These are phyloP conservation scores for Ceyx melanurus DNA, from an alignment of 2,113 vertebrate genomes.

Conservation along the genomic window DNA sequence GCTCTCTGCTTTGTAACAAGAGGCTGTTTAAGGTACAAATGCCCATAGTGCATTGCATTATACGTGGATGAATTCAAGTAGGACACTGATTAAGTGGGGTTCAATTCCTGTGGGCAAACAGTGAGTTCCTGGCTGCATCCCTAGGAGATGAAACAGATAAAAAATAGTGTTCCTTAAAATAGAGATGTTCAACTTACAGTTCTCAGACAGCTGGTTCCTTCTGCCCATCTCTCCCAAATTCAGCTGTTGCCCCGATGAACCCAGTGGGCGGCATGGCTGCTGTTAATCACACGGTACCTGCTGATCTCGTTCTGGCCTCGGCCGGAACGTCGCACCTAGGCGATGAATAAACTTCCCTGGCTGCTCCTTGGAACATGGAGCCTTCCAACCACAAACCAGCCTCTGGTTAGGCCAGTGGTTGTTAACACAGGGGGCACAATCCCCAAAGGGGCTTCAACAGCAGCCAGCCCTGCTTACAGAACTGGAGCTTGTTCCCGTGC, in stretches of 20 bases:
- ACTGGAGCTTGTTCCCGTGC: background rate
- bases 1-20: slow-evolving; percentile 42
- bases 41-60: background rate
- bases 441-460: background rate
- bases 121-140: background rate
- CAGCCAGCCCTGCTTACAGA: background rate
- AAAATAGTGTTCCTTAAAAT: background rate
- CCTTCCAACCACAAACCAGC: background rate
- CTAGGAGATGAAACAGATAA: fast-evolving
- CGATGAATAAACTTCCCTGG: background rate
- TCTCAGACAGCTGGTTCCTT: background rate
- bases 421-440: background rate
- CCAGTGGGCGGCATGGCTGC: background rate
- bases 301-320: background rate
- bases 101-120: background rate
- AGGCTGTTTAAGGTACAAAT: slow-evolving; percentile 23
- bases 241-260: background rate
- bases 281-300: background rate
- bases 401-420: background rate
- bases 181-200: background rate
- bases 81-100: background rate
- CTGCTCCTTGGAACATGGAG: background rate
- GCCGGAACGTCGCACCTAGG: background rate
- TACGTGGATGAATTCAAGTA: background rate
- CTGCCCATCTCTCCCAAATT: background rate